Conservation (phyloP, 2,113 vertebrate species). For the Tinamus guttatus region DNA sequence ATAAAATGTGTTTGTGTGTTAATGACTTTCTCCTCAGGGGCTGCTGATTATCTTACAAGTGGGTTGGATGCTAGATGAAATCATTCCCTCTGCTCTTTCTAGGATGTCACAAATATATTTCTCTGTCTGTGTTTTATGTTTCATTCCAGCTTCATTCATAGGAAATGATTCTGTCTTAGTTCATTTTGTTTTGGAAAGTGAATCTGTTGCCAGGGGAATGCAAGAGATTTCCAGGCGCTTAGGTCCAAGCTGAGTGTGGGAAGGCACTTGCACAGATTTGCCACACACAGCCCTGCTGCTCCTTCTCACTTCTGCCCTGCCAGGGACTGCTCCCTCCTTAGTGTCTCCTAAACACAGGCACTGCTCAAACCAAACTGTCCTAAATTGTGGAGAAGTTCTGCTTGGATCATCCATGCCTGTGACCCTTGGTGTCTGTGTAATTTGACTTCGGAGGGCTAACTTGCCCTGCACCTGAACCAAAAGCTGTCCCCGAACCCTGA, state of each 20-base stretch:
- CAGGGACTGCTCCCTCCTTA: background rate
- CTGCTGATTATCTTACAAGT: conserved; percentile 22
- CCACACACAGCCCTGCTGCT: conserved; percentile 39
- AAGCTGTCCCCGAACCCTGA: background rate
- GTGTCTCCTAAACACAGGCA: background rate
- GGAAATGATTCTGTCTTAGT: conserved; percentile 36
- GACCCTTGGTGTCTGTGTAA: background rate
- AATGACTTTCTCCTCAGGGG: conserved; percentile 49
- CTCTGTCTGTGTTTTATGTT: conserved; percentile 26
- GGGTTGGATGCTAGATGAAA: conserved; percentile 45
- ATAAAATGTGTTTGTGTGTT: conserved; percentile 67
- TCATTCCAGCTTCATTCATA: conserved; percentile 10
- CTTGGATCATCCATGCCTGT: background rate
- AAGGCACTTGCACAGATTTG: conserved; percentile 27
- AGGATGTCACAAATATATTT: conserved; percentile 16
- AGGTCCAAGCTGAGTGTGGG: conserved; percentile 33
- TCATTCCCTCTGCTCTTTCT: conserved; percentile 42
- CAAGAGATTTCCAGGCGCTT: conserved; percentile 23
- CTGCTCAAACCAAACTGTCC: background rate
- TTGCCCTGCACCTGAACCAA: background rate
- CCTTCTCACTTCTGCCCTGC: rapidly evolving
- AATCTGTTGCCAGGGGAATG: conserved; percentile 47
- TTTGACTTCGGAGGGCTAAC: background rate
- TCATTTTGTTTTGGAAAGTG: conserved; percentile 68
- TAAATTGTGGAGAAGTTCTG: background rate